Percentiles rank a stretch among this genome's conserved stretches.
These are phyloP conservation scores for Malacosoma neustria DNA, from an alignment of 2,888 invertebrate species.

Conservation along the genomic window DNA sequence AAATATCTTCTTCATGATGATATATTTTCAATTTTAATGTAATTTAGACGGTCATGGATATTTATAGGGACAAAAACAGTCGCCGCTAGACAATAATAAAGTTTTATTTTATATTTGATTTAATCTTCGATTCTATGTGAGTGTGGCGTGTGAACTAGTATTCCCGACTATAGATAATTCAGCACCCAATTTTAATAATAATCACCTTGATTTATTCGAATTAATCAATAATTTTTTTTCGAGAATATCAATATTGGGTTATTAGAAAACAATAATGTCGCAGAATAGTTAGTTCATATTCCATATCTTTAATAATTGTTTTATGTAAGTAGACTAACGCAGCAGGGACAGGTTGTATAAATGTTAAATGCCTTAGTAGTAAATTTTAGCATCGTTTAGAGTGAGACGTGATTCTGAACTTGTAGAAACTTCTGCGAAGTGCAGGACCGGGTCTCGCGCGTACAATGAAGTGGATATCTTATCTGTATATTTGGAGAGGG, in stretches of 20 bases:
- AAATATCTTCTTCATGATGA: conserved; percentile 9
- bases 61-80: neutral
- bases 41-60: conserved; percentile 3
- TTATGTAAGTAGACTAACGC: conserved; percentile 15
- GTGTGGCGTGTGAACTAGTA: too few species aligned
- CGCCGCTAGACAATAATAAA: neutral
- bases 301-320: conserved; percentile 6
- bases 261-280: too few species aligned
- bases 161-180: too few species aligned
- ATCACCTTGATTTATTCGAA: too few species aligned
- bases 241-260: too few species aligned
- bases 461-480: conserved; percentile 7
- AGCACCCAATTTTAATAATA: too few species aligned
- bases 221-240: too few species aligned
- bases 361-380: conserved; percentile 32
- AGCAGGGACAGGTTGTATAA: conserved; percentile 30
- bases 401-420: neutral
- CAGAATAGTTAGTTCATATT: conserved; percentile 12
- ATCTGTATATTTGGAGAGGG: conserved; percentile 36
- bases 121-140: too few species aligned
- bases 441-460: conserved; percentile 3
- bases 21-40: conserved; percentile 10
- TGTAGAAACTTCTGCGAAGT: neutral
- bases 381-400: conserved; percentile 2
- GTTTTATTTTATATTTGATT: neutral